These are phyloP conservation scores for Guaruba guarouba DNA, from an alignment of 2,113 vertebrate species.

Conservation along the genomic window DNA sequence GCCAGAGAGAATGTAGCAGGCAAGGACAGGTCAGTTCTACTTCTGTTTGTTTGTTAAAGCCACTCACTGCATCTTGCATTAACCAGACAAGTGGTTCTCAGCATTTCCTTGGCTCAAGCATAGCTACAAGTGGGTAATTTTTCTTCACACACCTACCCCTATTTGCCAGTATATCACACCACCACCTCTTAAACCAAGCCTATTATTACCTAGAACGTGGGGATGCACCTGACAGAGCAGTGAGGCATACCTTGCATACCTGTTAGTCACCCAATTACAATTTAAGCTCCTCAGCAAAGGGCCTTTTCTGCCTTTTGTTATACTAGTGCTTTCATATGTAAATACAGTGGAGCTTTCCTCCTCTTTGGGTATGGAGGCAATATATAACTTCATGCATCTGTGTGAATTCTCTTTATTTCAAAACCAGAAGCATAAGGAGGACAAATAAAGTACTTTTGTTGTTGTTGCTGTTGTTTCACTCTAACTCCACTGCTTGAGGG, in stretches of 20 bases:
- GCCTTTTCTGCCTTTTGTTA: not conserved
- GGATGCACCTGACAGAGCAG: not conserved
- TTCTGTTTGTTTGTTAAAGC: not conserved
- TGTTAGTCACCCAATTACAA: not conserved
- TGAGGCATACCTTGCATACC: not conserved
- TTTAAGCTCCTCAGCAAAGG: not conserved
- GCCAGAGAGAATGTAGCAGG: not conserved
- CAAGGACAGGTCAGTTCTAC: not conserved
- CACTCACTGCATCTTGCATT: not conserved
- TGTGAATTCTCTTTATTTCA: not conserved
- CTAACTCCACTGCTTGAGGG: not conserved
- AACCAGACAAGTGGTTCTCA: not conserved
- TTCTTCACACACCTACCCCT: not conserved
- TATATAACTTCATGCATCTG: not conserved
- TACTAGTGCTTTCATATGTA: not conserved
- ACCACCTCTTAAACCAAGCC: not conserved
- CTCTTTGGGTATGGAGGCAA: not conserved
- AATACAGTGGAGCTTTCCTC: not conserved
- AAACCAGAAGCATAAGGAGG: not conserved
- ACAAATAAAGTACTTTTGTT: not conserved
- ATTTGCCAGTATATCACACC: not conserved
- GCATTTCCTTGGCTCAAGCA: not conserved
- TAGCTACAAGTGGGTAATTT: not conserved
- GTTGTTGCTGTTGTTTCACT: not conserved
- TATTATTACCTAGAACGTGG: not conserved